These are phyloP conservation scores for Notamacropus eugenii DNA, from an alignment of 2,797 vertebrate species.

Conservation along the genomic window DNA sequence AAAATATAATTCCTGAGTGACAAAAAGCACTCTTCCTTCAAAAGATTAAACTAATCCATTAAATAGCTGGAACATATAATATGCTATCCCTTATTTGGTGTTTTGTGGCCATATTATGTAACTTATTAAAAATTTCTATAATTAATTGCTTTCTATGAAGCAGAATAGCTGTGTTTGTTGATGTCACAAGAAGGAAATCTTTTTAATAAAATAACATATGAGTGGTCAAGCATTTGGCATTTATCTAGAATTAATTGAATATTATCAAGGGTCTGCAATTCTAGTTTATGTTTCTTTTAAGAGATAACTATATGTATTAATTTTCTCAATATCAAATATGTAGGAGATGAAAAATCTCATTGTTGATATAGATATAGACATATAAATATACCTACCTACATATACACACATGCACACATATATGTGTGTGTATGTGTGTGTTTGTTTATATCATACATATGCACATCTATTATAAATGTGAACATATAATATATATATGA, in stretches of 20 bases:
- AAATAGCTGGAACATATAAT: background rate
- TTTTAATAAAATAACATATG: background rate
- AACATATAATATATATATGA: background rate
- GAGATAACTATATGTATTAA: background rate
- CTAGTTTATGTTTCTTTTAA: background rate
- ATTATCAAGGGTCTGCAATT: background rate
- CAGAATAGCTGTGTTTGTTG: background rate
- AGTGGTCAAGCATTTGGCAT: background rate
- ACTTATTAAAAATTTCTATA: background rate
- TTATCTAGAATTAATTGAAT: background rate
- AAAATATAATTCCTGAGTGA: conserved; percentile 48
- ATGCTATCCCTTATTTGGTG: background rate
- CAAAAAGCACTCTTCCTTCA: background rate
- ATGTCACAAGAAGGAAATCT: background rate
- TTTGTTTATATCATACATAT: background rate
- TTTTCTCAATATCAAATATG: background rate
- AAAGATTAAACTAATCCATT: conserved; percentile 11
- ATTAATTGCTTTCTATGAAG: background rate
- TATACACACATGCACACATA: background rate
- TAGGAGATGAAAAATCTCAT: background rate
- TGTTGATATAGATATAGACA: background rate
- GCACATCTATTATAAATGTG: no score
- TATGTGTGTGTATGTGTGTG: background rate
- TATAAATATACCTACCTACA: no score
- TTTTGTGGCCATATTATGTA: background rate